These are phyloP conservation scores for Drosophila fungiperda DNA, from an alignment of 2,888 invertebrate genomes.

Conservation along the genomic window DNA sequence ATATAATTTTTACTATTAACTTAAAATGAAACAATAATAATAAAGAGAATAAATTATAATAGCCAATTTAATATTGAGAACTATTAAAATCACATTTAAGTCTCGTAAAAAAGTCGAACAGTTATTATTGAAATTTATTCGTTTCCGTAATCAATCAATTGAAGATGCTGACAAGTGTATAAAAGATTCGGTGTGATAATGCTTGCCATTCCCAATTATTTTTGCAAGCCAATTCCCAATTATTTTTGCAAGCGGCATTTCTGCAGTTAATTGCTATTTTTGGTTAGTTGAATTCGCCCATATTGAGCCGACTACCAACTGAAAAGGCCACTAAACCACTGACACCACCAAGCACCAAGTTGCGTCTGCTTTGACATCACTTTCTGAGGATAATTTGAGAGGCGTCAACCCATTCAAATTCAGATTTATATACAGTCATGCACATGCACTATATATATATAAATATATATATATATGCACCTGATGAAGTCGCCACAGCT, in stretches of 20 bases:
- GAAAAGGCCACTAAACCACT: slow-evolving; percentile 21
- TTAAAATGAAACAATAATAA: neutral
- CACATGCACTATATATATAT: neutral
- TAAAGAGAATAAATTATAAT: neutral
- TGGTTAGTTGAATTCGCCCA: slow-evolving; percentile 24
- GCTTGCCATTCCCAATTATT: neutral
- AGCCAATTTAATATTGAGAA: neutral
- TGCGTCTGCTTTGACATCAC: slow-evolving; percentile 60
- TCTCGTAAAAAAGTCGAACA: neutral
- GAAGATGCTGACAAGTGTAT: slow-evolving; percentile 1
- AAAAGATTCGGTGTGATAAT: neutral
- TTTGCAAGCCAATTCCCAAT: neutral
- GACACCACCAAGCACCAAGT: slow-evolving; percentile 8
- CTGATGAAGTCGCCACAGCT: slow-evolving; percentile 62
- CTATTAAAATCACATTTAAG: neutral
- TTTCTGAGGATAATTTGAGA: slow-evolving; percentile 65
- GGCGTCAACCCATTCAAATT: slow-evolving; percentile 7
- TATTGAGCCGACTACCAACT: slow-evolving; percentile 14
- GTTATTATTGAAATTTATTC: neutral
- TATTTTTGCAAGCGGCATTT: neutral
- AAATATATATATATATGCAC: neutral
- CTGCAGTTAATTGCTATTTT: slow-evolving; percentile 26
- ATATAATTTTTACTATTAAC: neutral
- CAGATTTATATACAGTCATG: neutral
- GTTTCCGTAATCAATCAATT: too few relatives aligned